Evolutionary conservation across 2,797 vertebrate genomes (phyloP).

Genomic region (Bucorvus abyssinicus): DNA sequence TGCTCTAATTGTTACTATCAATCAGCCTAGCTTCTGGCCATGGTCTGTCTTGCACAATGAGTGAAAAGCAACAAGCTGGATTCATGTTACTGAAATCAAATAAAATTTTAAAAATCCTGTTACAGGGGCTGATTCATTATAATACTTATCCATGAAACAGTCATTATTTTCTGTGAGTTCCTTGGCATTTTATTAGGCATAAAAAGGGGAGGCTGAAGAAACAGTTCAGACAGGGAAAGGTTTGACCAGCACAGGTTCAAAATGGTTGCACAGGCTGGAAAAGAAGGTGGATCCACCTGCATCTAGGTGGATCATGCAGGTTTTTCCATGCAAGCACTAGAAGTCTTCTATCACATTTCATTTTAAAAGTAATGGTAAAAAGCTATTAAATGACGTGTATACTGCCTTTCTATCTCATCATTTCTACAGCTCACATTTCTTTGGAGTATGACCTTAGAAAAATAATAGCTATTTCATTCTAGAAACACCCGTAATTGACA

Average conservation of each 20-base stretch:
- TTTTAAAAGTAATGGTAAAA: neutral
- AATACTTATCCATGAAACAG: neutral
- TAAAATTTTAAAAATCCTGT: neutral
- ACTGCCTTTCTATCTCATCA: neutral
- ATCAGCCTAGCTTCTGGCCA: neutral
- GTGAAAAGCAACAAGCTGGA: neutral
- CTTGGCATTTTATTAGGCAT: neutral
- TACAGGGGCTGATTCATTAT: neutral
- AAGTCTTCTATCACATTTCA: neutral
- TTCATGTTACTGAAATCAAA: neutral
- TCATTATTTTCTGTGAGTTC: neutral
- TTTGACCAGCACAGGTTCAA: neutral
- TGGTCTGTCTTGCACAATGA: neutral
- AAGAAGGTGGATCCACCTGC: neutral
- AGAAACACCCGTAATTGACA: neutral
- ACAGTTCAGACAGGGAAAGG: neutral
- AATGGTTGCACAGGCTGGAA: neutral
- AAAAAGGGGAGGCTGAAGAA: neutral
- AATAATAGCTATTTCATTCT: neutral
- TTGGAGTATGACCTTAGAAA: neutral
- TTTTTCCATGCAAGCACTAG: neutral
- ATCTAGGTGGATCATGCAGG: neutral
- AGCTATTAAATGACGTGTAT: accelerated
- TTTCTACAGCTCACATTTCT: neutral
- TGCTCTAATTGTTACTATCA: neutral